phyloP scores from a whole-genome alignment of 2,113 vertebrate genomes.

The Pyxicephalus adspersus region DNA sequence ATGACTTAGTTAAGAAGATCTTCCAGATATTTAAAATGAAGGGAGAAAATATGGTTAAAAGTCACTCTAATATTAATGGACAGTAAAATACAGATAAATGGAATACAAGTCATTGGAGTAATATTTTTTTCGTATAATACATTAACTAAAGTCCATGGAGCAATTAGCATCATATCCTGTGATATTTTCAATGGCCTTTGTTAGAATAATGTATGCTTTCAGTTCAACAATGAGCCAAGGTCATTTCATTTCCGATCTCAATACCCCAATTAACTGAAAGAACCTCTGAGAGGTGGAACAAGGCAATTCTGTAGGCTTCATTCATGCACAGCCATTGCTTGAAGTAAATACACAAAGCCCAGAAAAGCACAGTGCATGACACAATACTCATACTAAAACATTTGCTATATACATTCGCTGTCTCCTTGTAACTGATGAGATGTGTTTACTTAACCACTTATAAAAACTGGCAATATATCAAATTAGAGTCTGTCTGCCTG shows the following conservation, averaged over 20 bases:
- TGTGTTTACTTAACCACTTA: background rate
- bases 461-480: constrained; percentile 12
- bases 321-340: background rate
- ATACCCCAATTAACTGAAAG: constrained; percentile 30
- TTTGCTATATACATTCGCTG: background rate
- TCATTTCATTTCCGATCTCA: constrained; percentile 33
- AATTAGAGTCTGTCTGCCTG: constrained; percentile 46
- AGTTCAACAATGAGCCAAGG: constrained; percentile 7
- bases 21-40: background rate
- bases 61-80: background rate
- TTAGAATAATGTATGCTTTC: constrained; percentile 8
- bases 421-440: background rate
- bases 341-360: background rate
- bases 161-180: constrained; percentile 41
- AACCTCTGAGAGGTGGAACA: background rate
- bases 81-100: background rate
- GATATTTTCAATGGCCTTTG: constrained; percentile 9
- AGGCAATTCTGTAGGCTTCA: background rate
- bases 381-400: background rate
- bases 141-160: background rate
- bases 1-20: background rate
- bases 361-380: background rate
- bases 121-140: background rate
- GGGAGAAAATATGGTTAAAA: background rate
- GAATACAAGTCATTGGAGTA: background rate